phyloP scores from a whole-genome alignment of 1,140 invertebrate genomes.

The Drosophila navojoa region DNA sequence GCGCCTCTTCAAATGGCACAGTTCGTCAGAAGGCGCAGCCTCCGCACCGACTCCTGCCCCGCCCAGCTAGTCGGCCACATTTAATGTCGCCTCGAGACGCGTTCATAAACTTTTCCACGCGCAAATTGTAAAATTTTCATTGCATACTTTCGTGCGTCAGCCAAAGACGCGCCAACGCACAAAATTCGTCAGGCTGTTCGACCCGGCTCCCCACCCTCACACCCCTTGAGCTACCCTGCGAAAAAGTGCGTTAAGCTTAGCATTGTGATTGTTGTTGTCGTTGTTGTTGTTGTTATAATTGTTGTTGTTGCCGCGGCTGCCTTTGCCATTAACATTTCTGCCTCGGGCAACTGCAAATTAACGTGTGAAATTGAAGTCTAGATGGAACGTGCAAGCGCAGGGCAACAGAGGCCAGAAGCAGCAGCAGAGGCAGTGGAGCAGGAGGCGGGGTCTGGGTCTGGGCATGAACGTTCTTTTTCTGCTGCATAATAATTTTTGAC shows the following conservation, averaged over 20 bases:
- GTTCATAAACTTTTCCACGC: conserved; percentile 74
- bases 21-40: neutral
- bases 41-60: neutral
- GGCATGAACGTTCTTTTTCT: neutral
- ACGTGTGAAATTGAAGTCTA: conserved; percentile 65
- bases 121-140: conserved; percentile 63
- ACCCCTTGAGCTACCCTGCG: no score
- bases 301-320: conserved; percentile 27
- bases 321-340: conserved; percentile 62
- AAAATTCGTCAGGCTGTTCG: conserved; percentile 16
- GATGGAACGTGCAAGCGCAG: conserved; percentile 1
- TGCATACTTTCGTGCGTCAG: conserved; percentile 52
- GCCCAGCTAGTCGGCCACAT: conserved; percentile 10
- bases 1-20: conserved; percentile 7
- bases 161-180: conserved; percentile 45
- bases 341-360: conserved; percentile 67
- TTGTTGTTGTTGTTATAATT: conserved; percentile 12
- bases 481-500: conserved; percentile 60
- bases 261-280: neutral
- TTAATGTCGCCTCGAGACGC: conserved; percentile 64
- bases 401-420: no score
- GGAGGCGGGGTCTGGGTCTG: no score
- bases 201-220: no score
- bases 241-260: conserved; percentile 27
- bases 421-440: no score